phyloP scores from a whole-genome alignment of 2,113 vertebrate genomes.

The Promerops cafer region DNA sequence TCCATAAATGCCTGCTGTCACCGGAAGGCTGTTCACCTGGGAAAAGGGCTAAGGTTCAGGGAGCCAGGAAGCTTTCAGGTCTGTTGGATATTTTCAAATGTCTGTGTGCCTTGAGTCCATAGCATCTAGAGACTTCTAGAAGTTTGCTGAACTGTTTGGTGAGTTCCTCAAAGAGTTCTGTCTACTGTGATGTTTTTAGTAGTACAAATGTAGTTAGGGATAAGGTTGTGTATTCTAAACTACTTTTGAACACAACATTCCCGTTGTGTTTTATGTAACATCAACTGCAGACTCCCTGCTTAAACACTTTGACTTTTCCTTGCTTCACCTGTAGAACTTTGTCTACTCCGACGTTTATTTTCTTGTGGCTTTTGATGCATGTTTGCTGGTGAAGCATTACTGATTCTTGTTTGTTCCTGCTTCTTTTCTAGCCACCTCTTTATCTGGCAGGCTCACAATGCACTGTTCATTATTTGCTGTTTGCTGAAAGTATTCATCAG shows the following conservation, averaged over 20 bases:
- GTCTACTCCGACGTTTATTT: background rate
- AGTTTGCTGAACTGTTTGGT: background rate
- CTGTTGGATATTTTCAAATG: background rate
- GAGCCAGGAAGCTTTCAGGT: background rate
- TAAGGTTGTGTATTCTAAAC: background rate
- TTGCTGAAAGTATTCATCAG: conserved; percentile 94
- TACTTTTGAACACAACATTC: background rate
- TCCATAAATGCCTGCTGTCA: rapidly evolving
- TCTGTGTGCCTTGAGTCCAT: background rate
- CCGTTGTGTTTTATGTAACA: background rate
- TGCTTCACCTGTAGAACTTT: background rate
- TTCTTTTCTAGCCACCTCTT: conserved; percentile 87
- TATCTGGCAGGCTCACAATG: conserved; percentile 98
- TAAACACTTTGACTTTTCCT: background rate
- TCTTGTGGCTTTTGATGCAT: background rate
- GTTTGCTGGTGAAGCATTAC: background rate
- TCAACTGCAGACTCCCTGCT: background rate
- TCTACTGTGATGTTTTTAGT: background rate
- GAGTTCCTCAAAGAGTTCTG: background rate
- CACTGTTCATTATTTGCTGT: conserved; percentile 94
- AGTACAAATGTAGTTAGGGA: background rate
- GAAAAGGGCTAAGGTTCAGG: background rate
- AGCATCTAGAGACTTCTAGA: background rate
- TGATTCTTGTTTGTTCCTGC: conserved; percentile 13
- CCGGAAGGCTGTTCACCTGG: background rate